Evolutionary conservation across 92 coral and sea anemone genomes (phyloP), one percentile per base, ranked within the genome.

Genomic region (Hydrozoanthus gracilis): DNA sequence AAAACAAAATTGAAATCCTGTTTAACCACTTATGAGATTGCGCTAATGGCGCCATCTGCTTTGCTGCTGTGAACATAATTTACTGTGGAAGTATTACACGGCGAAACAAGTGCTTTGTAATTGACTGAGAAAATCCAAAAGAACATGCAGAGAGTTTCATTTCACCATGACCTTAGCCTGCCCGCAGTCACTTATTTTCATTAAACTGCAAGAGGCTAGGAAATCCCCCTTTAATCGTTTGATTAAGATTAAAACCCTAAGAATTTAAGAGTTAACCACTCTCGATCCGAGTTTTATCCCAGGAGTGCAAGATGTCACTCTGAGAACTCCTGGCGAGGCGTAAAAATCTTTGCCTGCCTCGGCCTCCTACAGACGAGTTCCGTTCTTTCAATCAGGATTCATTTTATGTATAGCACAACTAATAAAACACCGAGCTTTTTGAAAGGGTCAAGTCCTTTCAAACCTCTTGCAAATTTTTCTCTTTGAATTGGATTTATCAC

Each of bases 61-160:
- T 68, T 27, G 14, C 48, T 68, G 49, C 48, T 6, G 1, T 20
- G 73, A 8, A 18, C 44, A 2, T 68, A 68, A 68, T 68, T 68
- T 68, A 15, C n/a, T 8, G 11, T 68, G 73, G 73, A 68, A 68
- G 73, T 68, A 68, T 68, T 20, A 68, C 45, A 68, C 14, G 44
- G 27, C 9, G 44, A 35, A 68, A 68, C 15, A 68, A 68, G 44
- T 68, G 48, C 48, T 68, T 68, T 68, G 73, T 68, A 68, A 68
- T 68, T 68, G 39, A 27, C 39, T 27, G 73, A 27, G 73, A 68
- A 68, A 68, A 68, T 35, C 73, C 13, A 27, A 27, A 27, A 27
- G 73, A 39, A 27, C 68, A 27, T 68, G 9, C 27, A 12, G 10
- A 68, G 73, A 68, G 7, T 20, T 68, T 68, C 10, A 5, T 68